phyloP scores from a whole-genome alignment of 2,888 invertebrate species.

The Leistus spinibarbis region DNA sequence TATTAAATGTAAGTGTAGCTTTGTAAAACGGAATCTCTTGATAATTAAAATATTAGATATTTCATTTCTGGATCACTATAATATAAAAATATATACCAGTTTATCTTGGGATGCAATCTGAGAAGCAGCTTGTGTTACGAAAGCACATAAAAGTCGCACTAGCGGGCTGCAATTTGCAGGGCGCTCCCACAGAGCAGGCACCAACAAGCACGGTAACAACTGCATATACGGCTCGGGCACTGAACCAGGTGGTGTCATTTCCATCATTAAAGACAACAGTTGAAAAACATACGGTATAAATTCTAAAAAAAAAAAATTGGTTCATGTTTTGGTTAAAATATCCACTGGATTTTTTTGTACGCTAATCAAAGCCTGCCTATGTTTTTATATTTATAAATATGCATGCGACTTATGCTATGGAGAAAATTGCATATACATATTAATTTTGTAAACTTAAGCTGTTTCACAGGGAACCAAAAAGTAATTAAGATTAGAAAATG shows the following conservation, averaged over 20 bases:
- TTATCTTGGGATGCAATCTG: conserved; percentile 74
- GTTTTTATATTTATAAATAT: too few species aligned
- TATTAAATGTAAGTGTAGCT: background rate
- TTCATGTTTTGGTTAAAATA: too few species aligned
- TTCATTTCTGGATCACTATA: background rate
- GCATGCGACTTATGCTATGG: too few species aligned
- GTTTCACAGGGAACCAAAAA: too few species aligned
- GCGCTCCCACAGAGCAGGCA: conserved; percentile 92
- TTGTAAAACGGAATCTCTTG: background rate
- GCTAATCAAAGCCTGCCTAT: too few species aligned
- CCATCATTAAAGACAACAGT: conserved; percentile 89
- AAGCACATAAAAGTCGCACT: conserved; percentile 89
- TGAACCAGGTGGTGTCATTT: conserved; percentile 62
- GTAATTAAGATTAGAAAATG: too few species aligned
- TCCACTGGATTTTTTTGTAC: too few species aligned
- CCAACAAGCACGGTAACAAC: conserved; percentile 86
- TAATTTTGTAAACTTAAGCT: too few species aligned
- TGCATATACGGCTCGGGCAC: conserved; percentile 86
- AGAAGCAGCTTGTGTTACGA: conserved; percentile 72
- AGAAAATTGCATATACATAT: too few species aligned
- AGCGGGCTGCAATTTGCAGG: conserved; percentile 93
- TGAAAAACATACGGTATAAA: conserved; percentile 99
- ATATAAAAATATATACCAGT: conserved; percentile 62
- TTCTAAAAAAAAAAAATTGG: conserved; percentile 64
- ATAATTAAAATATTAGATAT: background rate